Conservation (phyloP, 2,113 vertebrate genomes). For the Mobula birostris region DNA sequence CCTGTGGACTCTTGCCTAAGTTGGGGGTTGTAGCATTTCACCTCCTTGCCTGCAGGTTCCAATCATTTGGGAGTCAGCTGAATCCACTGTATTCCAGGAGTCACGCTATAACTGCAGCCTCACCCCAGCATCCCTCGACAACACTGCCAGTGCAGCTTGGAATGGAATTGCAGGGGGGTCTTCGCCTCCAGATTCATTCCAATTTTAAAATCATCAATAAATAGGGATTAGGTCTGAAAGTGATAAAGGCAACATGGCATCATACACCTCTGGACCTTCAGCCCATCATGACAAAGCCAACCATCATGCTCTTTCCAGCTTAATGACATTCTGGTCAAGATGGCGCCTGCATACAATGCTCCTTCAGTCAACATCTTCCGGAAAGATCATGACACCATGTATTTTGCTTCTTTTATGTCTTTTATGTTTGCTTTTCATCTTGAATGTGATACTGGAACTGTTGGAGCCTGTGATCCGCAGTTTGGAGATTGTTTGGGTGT, state of each 20-base stretch:
- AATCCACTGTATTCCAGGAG: slow-evolving; percentile 56
- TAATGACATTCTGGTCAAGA: no score
- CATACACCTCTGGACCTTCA: no score
- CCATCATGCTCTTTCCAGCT: no score
- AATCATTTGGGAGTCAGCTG: slow-evolving; percentile 41
- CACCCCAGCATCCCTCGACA: slow-evolving; percentile 45
- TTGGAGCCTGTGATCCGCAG: no score
- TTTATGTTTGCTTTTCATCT: no score
- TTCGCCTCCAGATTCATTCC: slow-evolving; percentile 54
- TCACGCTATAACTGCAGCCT: slow-evolving; percentile 52
- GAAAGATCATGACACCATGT: no score
- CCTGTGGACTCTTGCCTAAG: slow-evolving; percentile 44
- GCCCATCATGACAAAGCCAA: no score
- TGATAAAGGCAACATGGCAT: neutral
- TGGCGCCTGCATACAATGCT: no score
- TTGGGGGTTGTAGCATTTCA: slow-evolving; percentile 39
- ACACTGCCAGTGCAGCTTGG: slow-evolving; percentile 51
- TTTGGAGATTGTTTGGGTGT: no score
- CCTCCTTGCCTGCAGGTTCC: slow-evolving; percentile 40
- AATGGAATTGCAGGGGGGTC: slow-evolving; percentile 45
- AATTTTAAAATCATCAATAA: slow-evolving; percentile 40
- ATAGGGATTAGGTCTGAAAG: slow-evolving; percentile 48
- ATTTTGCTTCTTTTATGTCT: no score
- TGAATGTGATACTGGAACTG: no score
- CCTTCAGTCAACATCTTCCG: no score